phyloP scores from a whole-genome alignment of 2,797 vertebrate species.

The Todus mexicanus region DNA sequence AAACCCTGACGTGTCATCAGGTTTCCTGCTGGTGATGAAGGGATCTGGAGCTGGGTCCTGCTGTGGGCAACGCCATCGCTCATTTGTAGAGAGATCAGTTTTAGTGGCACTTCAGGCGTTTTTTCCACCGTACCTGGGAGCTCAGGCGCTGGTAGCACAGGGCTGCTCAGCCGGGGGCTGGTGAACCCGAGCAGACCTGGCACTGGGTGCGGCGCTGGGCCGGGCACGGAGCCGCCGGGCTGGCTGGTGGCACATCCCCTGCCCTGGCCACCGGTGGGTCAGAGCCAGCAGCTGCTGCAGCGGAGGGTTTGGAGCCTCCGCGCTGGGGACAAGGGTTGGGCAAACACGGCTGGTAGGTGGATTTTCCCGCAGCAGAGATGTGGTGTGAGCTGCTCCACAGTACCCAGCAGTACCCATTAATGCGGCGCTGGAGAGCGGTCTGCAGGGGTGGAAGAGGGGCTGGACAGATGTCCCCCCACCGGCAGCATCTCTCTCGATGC shows the following conservation, averaged over 20 bases:
- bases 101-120: not conserved
- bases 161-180: not conserved
- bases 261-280: not conserved
- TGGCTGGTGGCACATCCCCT: not conserved
- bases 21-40: not conserved
- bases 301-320: not conserved
- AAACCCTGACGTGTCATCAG: not conserved
- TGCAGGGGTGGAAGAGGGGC: not conserved
- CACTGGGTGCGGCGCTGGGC: not conserved
- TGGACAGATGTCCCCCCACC: too few species aligned
- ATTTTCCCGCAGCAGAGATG: not conserved
- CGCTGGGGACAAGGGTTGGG: not conserved
- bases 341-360: accelerated
- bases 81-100: not conserved
- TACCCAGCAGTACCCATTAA: not conserved
- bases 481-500: not conserved
- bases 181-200: not conserved
- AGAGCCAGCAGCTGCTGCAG: accelerated
- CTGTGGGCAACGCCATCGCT: not conserved
- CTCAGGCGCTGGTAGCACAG: not conserved
- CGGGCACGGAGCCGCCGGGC: not conserved
- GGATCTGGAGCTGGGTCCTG: not conserved
- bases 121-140: not conserved
- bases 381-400: not conserved
- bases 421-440: not conserved